Percentiles rank a stretch among this genome's conserved stretches.
Conservation (phyloP, 2,888 invertebrate genomes). For the Timandra comae region DNA sequence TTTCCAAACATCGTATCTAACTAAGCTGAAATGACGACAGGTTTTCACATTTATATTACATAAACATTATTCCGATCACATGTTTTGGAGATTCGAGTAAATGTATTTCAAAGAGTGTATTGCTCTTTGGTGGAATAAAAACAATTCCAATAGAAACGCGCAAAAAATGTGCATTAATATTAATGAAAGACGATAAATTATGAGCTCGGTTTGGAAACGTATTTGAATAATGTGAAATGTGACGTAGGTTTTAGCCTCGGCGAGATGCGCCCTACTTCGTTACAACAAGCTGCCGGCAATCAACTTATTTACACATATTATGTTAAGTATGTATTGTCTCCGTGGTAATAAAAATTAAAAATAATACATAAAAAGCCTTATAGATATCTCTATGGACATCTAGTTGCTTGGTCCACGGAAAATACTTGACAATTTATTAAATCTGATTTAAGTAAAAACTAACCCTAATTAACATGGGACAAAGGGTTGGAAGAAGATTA, state of each 20-base stretch:
- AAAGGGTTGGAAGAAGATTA: too few species aligned
- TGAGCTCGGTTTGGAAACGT: constrained; percentile 51
- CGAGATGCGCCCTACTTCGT: constrained; percentile 58
- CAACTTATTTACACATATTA: background rate
- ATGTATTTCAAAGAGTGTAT: constrained; percentile 14
- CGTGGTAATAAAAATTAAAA: too few species aligned
- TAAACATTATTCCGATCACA: constrained; percentile 15
- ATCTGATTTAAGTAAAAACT: too few species aligned
- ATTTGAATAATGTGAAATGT: constrained; percentile 58
- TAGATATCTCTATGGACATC: too few species aligned
- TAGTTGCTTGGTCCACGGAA: too few species aligned
- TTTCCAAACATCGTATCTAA: constrained; percentile 1
- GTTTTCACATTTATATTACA: constrained; percentile 12
- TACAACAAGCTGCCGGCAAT: constrained; percentile 22
- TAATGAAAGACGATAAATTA: constrained; percentile 47
- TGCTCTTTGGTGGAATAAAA: constrained; percentile 19
- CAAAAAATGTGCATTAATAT: constrained; percentile 53
- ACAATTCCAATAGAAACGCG: constrained; percentile 17
- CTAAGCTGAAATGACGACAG: constrained; percentile 14
- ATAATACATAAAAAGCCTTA: too few species aligned
- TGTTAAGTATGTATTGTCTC: too few species aligned
- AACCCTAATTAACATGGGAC: too few species aligned
- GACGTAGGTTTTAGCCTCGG: constrained; percentile 66
- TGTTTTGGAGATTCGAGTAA: constrained; percentile 6
- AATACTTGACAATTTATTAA: too few species aligned